Percentiles rank a stretch among this genome's conserved stretches.
phyloP scores from a whole-genome alignment of 2,113 vertebrate species.

The Petrocephalus zakoni region DNA sequence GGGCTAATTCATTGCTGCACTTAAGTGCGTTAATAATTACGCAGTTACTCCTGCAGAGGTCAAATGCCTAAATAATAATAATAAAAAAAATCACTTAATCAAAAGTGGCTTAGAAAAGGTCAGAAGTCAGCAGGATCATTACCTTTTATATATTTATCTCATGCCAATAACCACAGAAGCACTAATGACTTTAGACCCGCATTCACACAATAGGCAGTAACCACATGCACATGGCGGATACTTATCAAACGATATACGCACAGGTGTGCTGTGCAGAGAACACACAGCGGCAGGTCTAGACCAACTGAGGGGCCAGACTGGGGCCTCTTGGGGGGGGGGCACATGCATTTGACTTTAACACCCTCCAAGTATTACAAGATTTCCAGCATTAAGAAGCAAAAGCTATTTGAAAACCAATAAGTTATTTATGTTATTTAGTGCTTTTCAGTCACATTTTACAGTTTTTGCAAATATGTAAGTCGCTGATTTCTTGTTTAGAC shows the following conservation, averaged over 20 bases:
- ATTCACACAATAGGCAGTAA: background rate
- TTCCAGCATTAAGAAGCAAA: no score
- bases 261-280: background rate
- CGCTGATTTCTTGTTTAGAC: no score
- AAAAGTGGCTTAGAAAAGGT: background rate
- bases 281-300: no score
- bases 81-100: background rate
- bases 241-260: background rate
- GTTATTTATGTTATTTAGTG: no score
- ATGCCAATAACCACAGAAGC: background rate
- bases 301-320: no score
- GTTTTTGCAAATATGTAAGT: no score
- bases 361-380: no score
- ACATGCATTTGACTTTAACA: no score
- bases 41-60: background rate
- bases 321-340: no score
- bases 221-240: background rate
- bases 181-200: background rate
- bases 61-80: background rate
- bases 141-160: background rate
- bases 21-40: slow-evolving; percentile 7
- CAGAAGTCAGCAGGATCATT: background rate
- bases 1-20: slow-evolving; percentile 4
- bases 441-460: no score
- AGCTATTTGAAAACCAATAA: no score